phyloP scores from a whole-genome alignment of 23 tunicate genomes.

The Botrylloides violaceus region DNA sequence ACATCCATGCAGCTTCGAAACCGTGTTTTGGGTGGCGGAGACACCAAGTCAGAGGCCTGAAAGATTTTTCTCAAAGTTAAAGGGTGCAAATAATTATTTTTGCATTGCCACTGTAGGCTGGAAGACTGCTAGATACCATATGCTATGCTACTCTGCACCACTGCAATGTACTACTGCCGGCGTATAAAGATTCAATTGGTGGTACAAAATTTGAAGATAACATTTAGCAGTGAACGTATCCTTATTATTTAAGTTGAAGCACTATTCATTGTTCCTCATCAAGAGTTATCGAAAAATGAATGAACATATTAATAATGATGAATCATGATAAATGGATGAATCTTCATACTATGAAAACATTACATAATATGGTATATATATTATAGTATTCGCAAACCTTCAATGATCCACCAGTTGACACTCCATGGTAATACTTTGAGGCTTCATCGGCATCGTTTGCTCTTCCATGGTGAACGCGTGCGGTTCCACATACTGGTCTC shows the following conservation, averaged over 20 bases:
- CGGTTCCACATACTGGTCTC: conserved; percentile 55
- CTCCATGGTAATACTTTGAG: conserved; percentile 78
- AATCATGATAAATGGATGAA: not conserved
- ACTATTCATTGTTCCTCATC: no score
- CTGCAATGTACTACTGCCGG: no score
- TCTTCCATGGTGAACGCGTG: conserved; percentile 81
- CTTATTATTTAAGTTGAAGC: no score
- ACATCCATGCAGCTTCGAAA: conserved; percentile 47
- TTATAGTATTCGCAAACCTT: conserved; percentile 37
- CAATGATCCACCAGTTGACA: conserved; percentile 51
- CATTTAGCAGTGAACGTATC: no score
- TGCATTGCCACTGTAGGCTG: no score
- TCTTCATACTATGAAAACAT: not conserved
- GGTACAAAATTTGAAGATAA: no score
- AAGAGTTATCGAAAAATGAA: not conserved
- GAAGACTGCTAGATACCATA: no score
- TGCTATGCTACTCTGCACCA: no score
- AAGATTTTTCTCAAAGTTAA: no score
- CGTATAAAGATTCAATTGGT: no score
- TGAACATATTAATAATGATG: no score
- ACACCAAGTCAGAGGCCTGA: conserved; percentile 61
- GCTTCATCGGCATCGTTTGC: conserved; percentile 75
- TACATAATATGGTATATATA: not conserved
- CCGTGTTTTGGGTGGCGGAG: conserved; percentile 45
- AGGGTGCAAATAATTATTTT: no score